phyloP scores from a whole-genome alignment of 37 sponge, comb jelly and placozoan genomes.

The Ephydatia muelleri region DNA sequence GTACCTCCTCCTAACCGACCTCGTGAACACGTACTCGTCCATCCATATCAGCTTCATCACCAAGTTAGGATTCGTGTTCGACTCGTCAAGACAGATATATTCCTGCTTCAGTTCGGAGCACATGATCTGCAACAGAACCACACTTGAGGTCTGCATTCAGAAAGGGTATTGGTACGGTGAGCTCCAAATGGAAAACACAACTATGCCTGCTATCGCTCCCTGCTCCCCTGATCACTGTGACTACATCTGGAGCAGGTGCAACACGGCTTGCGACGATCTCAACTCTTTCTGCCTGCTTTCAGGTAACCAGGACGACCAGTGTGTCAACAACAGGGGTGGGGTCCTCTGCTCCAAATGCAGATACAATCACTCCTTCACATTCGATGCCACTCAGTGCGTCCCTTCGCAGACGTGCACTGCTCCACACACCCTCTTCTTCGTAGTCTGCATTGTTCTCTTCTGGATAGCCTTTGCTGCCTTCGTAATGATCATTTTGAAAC shows the following conservation, averaged over 20 bases:
- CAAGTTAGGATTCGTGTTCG: background rate
- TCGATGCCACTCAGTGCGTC: constrained; percentile 5
- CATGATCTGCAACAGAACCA: background rate
- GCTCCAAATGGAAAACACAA: background rate
- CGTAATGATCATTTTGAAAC: background rate
- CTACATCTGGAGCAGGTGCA: background rate
- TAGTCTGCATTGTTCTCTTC: background rate
- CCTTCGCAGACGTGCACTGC: background rate
- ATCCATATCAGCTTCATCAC: background rate
- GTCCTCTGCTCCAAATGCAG: constrained; percentile 5
- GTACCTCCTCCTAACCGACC: background rate
- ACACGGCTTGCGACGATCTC: background rate
- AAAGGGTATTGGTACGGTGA: background rate
- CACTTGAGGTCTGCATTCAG: constrained; percentile 7
- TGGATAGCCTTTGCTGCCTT: background rate
- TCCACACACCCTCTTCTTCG: background rate
- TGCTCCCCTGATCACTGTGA: background rate
- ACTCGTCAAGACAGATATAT: background rate
- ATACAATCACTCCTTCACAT: constrained; percentile 13
- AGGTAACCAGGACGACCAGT: constrained; percentile 9
- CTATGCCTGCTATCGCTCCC: background rate
- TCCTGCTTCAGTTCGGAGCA: background rate
- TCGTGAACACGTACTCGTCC: background rate
- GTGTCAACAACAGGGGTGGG: constrained; percentile 4
- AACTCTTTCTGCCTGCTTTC: background rate